Base-by-base conservation (phyloP, 2,113 vertebrate genomes). In the Muntiacus muntjak region DNA sequence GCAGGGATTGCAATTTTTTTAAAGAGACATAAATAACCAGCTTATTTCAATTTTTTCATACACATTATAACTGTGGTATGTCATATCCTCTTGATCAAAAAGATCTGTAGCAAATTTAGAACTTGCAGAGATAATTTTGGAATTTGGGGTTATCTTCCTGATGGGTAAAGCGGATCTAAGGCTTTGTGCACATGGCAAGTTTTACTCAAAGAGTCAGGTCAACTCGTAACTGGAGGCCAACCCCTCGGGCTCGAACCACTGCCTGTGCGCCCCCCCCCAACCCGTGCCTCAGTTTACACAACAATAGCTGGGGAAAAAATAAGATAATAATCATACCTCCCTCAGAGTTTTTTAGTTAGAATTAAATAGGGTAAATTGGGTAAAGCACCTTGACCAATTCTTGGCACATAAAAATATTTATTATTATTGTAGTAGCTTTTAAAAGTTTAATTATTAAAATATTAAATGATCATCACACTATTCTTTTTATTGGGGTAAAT, bases 41-140 rank as follows among this genome's bases (percentile, higher is more conserved):
- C 40, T 78, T 78, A 79, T 89, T 87, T 40, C 23, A 43, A 85
- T 14, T 7, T 89, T 97, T 97, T 87, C 74, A 94, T 85, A 81
- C 8, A 85, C 28, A 83, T 78, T 55, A 10, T 76, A 94, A 92
- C 26, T 10, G 26, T 14, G 28, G 7, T 36, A 71, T 76, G 28
- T 23, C 19, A 52, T 81, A 74, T 58, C 26, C 13, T 93, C 33
- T 45, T 90, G 19, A 83, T 67, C 82, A 64, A 89, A 96, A 92
- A 16, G 47, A n/a, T 2, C 87, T 62, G 50, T 52, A 88, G 89
- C 43, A 13, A 93, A 85, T 62, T 52, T 62, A 57, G 92, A 91
- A 92, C 43, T 85, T 86, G 12, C 12, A 87, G 90, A 85, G 30
- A 91, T 57, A 95, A 92, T 71, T 67, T 52, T 57, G 67, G 28